Percentiles rank a stretch among this genome's conserved stretches.
phyloP scores from a whole-genome alignment of 2,888 invertebrate genomes.

The Hoplodrina ambigua region DNA sequence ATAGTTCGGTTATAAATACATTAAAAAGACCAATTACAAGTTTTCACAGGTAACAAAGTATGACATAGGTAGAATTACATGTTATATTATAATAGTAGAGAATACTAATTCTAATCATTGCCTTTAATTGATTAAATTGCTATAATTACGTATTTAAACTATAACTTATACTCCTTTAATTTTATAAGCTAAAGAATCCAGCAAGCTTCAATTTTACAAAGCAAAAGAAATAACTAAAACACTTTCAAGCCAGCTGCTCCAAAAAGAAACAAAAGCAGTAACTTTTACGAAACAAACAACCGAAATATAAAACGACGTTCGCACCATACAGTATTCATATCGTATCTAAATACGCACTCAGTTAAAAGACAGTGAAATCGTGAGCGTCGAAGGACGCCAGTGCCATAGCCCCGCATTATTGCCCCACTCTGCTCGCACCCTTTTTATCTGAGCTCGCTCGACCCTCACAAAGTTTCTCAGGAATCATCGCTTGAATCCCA shows the following conservation, averaged over 20 bases:
- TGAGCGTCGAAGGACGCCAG: constrained; percentile 38
- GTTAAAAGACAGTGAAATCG: constrained; percentile 61
- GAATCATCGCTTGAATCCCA: constrained; percentile 80
- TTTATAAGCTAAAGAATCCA: no score
- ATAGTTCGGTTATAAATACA: no score
- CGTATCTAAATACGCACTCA: constrained; percentile 56
- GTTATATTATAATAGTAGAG: no score
- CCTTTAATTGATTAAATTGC: no score
- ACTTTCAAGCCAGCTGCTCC: neutral
- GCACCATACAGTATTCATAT: constrained; percentile 42
- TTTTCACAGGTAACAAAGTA: no score
- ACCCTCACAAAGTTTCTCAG: constrained; percentile 81
- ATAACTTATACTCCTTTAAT: no score
- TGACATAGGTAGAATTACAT: no score
- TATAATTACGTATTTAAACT: no score
- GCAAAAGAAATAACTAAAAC: neutral
- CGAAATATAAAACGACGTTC: constrained; percentile 26
- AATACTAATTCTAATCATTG: neutral
- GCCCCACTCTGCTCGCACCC: constrained; percentile 78
- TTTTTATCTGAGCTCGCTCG: constrained; percentile 81
- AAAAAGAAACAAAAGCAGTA: neutral
- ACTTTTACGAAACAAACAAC: constrained; percentile 15
- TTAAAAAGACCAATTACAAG: no score
- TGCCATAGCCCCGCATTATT: constrained; percentile 79
- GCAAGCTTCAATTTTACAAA: neutral